Percentiles rank a stretch among this genome's conserved stretches.
Conservation (phyloP, 2,113 vertebrate species). For the Centrocercus urophasianus region DNA sequence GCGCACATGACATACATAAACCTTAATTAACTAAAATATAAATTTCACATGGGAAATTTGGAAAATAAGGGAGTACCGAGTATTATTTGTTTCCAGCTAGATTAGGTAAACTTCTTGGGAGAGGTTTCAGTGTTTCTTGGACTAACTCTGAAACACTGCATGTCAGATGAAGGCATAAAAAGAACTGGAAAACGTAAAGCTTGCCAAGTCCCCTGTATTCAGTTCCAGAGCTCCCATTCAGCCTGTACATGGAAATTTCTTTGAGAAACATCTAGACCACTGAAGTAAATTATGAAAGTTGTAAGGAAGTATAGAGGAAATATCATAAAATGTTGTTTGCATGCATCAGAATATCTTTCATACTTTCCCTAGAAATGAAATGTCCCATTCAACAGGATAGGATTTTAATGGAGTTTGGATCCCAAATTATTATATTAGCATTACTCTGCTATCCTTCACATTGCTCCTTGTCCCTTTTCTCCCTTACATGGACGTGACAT, state of each 20-base stretch:
- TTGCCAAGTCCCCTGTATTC: not conserved
- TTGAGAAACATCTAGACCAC: not conserved
- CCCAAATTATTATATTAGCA: not conserved
- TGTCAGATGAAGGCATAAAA: not conserved
- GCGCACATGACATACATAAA: not conserved
- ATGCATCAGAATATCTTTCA: not conserved
- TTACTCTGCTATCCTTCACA: not conserved
- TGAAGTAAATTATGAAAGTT: not conserved
- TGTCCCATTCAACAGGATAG: not conserved
- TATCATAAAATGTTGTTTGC: fast-evolving
- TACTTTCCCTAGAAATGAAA: not conserved
- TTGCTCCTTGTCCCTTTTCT: not conserved
- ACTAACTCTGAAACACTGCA: not conserved
- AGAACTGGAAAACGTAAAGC: not conserved
- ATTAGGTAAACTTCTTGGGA: conserved; percentile 14
- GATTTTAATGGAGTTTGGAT: not conserved
- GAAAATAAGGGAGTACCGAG: not conserved
- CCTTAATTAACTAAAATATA: conserved; percentile 14
- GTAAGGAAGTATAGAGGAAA: not conserved
- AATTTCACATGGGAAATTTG: conserved; percentile 18
- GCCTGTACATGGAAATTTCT: not conserved
- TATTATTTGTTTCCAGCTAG: conserved; percentile 8
- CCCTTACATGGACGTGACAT: not conserved
- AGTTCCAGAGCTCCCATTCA: not conserved
- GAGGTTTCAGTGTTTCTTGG: conserved; percentile 5